Evolutionary conservation across 2,113 vertebrate genomes (phyloP).

Genomic region (Hippoglossus stenolepis): DNA sequence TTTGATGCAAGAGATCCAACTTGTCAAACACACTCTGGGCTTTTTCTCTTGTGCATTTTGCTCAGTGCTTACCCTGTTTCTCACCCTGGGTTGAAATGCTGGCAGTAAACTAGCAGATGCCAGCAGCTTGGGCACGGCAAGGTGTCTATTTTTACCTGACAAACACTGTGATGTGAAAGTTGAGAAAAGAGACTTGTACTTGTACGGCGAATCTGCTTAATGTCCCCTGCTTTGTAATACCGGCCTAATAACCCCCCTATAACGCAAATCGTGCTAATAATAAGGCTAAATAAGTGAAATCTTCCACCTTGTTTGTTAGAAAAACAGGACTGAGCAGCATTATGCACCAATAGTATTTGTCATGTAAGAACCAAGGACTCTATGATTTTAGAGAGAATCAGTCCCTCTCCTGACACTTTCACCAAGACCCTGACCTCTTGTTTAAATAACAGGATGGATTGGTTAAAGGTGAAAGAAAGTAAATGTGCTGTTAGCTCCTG

Average conservation of each 20-base stretch:
- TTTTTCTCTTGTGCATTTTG: constrained; percentile 51
- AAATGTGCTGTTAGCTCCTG: constrained; percentile 16
- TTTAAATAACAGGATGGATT: constrained; percentile 35
- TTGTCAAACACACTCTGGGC: constrained; percentile 34
- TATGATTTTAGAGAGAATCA: neutral
- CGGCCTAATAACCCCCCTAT: neutral
- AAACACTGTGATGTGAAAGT: constrained; percentile 55
- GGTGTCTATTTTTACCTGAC: constrained; percentile 57
- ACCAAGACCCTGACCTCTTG: constrained; percentile 23
- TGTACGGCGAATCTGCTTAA: constrained; percentile 27
- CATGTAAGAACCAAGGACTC: neutral
- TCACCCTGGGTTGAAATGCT: constrained; percentile 40
- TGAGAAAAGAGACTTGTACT: constrained; percentile 20
- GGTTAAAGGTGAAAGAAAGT: constrained; percentile 20
- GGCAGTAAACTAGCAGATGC: constrained; percentile 24
- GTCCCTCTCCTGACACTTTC: constrained; percentile 11
- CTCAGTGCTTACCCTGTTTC: constrained; percentile 47
- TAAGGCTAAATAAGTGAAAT: neutral
- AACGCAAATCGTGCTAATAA: neutral
- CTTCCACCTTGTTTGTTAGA: neutral
- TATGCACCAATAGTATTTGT: neutral
- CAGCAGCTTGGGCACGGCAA: constrained; percentile 20
- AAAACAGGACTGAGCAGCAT: neutral
- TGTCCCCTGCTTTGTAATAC: neutral
- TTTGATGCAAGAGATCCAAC: constrained; percentile 54